phyloP scores from a whole-genome alignment of 2,113 vertebrate genomes.

The Hippopotamus amphibius region DNA sequence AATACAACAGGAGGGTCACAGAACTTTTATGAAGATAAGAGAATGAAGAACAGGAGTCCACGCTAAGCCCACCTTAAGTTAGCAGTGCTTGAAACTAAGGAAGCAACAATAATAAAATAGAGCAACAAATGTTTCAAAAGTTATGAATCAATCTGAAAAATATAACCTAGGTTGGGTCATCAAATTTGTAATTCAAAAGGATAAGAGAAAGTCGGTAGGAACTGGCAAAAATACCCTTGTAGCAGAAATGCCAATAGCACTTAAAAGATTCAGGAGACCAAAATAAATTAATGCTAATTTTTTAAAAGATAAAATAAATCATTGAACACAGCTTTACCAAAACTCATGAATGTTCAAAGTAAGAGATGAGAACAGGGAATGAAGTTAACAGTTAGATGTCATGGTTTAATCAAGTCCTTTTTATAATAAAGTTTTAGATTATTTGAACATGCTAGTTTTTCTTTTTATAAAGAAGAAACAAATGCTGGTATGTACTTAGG shows the following conservation, averaged over 20 bases:
- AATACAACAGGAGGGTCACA: background rate
- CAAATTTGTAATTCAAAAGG: conserved; percentile 29
- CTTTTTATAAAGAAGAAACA: conserved; percentile 53
- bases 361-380: conserved; percentile 8
- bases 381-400: background rate
- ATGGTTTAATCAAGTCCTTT: conserved; percentile 4
- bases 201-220: conserved; percentile 3
- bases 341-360: background rate
- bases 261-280: background rate
- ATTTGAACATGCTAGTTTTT: conserved; percentile 7
- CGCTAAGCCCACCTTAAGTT: background rate
- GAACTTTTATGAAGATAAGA: background rate
- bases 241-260: conserved; percentile 3
- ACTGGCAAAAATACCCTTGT: conserved; percentile 25
- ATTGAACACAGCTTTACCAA: conserved; percentile 17
- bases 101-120: conserved; percentile 12
- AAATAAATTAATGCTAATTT: conserved; percentile 34
- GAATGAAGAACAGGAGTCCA: background rate
- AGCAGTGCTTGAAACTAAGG: background rate
- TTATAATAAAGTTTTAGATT: conserved; percentile 44
- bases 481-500: background rate
- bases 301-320: conserved; percentile 44
- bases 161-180: background rate
- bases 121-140: conserved; percentile 29
- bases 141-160: conserved; percentile 15